Conservation (phyloP, 2,113 vertebrate genomes). For the Sylvia atricapilla region DNA sequence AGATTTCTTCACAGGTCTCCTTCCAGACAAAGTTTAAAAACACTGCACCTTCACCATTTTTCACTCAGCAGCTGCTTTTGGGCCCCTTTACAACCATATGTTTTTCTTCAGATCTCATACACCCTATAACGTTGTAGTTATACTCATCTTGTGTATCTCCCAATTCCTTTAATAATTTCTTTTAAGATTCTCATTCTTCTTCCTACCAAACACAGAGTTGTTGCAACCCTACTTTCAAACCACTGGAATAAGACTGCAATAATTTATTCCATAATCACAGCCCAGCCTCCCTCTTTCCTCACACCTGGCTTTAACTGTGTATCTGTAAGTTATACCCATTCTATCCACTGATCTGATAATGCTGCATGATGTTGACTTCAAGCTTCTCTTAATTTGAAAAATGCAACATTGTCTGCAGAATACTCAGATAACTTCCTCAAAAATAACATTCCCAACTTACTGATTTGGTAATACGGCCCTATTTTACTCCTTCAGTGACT, state of each 20-base stretch:
- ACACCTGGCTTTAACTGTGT: background rate
- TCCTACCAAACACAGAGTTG: background rate
- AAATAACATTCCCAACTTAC: background rate
- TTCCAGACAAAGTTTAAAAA: background rate
- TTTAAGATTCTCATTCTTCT: background rate
- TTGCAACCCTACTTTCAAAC: background rate
- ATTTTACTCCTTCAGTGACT: background rate
- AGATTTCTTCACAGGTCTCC: background rate
- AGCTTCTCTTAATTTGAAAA: background rate
- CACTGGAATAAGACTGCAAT: background rate
- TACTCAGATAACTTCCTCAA: background rate
- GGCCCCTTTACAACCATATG: background rate
- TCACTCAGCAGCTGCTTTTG: background rate
- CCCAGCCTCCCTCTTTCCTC: background rate
- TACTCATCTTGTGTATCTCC: background rate
- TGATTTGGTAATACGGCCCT: background rate
- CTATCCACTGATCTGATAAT: background rate
- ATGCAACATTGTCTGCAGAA: background rate
- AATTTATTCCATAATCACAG: background rate
- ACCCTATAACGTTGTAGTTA: background rate
- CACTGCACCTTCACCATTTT: background rate
- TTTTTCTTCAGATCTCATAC: background rate
- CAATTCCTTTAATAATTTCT: background rate
- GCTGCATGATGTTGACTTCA: background rate
- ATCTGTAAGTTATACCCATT: background rate